Evolutionary conservation across 1,140 invertebrate species (phyloP).

Genomic region (Thalassaphorura encarpata): DNA sequence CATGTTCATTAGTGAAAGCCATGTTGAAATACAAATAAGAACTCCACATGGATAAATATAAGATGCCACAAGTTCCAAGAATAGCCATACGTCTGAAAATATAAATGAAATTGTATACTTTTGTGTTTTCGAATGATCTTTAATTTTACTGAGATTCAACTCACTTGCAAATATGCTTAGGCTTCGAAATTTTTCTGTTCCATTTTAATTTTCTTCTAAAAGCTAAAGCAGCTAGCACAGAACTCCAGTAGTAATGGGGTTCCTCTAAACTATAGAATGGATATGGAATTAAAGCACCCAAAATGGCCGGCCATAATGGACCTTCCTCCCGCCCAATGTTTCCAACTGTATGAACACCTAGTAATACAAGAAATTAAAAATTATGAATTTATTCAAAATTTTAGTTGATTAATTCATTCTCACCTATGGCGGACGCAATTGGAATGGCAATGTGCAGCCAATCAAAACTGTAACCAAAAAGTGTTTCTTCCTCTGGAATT

Average conservation of each 20-base stretch:
- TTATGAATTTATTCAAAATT: conserved; percentile 2
- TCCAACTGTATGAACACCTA: conserved; percentile 78
- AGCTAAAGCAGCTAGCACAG: conserved; percentile 46
- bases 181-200: conserved; percentile 51
- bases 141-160: too few relatives aligned
- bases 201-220: conserved; percentile 71
- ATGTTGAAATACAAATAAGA: conserved; percentile 84
- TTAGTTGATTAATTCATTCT: conserved; percentile 33
- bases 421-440: conserved; percentile 61
- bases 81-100: conserved; percentile 36
- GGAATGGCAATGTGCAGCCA: conserved; percentile 62
- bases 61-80: conserved; percentile 47
- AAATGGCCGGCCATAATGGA: conserved; percentile 52
- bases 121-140: neutral
- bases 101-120: neutral
- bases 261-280: conserved; percentile 58
- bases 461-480: conserved; percentile 56
- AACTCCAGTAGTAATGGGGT: conserved; percentile 54
- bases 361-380: conserved; percentile 28
- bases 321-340: conserved; percentile 76
- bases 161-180: conserved; percentile 41
- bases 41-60: conserved; percentile 63
- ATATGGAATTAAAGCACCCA: conserved; percentile 52
- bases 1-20: conserved; percentile 70
- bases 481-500: conserved; percentile 62